A percentile compares a stretch with the other conserved stretches of the same genome.
These are phyloP conservation scores for Cosmia pyralina DNA, from an alignment of 2,888 invertebrate genomes.

Conservation along the genomic window DNA sequence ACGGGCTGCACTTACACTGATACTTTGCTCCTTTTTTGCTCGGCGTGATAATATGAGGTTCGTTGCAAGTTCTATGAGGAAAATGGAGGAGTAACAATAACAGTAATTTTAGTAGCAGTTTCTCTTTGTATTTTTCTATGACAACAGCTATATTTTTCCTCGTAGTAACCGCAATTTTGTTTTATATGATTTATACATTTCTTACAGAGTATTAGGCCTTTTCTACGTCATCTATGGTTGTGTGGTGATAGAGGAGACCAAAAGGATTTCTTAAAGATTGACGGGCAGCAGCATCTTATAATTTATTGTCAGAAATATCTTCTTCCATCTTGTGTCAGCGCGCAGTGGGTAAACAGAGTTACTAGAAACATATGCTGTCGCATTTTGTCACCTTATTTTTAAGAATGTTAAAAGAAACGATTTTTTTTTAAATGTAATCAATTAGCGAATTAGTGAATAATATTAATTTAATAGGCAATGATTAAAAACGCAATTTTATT, in stretches of 20 bases:
- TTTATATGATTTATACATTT: not conserved
- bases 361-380: no score
- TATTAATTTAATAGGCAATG: no score
- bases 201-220: not conserved
- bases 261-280: not conserved
- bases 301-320: no score
- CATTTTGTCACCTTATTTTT: no score
- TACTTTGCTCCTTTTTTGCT: conserved; percentile 31
- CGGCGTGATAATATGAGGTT: conserved; percentile 44
- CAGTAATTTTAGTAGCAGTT: conserved; percentile 13
- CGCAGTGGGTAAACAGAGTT: no score
- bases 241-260: not conserved
- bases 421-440: no score
- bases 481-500: no score
- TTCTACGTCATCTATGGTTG: not conserved
- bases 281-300: no score
- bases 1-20: conserved; percentile 36
- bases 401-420: no score
- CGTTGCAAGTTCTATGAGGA: conserved; percentile 36
- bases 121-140: conserved; percentile 26
- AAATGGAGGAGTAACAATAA: conserved; percentile 25
- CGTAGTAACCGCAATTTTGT: conserved; percentile 23
- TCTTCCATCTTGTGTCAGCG: no score
- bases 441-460: no score
- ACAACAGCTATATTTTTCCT: conserved; percentile 45